A percentile compares a stretch with the other conserved stretches of the same genome.
Conservation (phyloP, 2,888 invertebrate species). For the Parnassius glacialis region DNA sequence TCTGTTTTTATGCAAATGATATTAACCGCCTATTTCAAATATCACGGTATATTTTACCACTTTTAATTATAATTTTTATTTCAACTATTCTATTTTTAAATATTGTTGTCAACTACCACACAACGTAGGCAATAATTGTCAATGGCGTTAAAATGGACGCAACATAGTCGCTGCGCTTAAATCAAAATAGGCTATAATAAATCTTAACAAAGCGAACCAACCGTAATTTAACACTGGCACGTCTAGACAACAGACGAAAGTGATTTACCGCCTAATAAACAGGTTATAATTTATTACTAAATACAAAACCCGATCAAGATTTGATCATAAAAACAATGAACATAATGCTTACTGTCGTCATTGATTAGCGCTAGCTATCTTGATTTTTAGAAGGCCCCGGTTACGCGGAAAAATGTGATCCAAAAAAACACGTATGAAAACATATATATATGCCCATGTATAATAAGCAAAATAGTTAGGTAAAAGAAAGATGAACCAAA, state of each 20-base stretch:
- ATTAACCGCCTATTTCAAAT: neutral
- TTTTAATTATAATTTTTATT: neutral
- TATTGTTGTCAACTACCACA: neutral
- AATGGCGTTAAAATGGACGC: constrained; percentile 27
- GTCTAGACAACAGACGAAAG: constrained; percentile 43
- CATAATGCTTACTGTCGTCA: constrained; percentile 32
- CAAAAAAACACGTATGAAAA: no score
- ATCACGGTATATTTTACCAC: neutral
- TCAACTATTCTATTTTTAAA: no score
- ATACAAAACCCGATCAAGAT: constrained; percentile 36
- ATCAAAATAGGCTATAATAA: constrained; percentile 31
- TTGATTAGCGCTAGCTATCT: constrained; percentile 26
- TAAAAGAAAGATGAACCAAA: no score
- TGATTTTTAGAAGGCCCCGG: constrained; percentile 2
- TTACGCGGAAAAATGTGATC: no score
- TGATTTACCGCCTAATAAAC: constrained; percentile 53
- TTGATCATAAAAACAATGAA: constrained; percentile 36
- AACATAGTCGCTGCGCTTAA: constrained; percentile 26
- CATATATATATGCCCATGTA: no score
- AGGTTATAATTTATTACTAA: constrained; percentile 44
- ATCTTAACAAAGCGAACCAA: constrained; percentile 41
- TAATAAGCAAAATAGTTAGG: no score
- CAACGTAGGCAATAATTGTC: constrained; percentile 26
- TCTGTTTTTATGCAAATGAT: neutral
- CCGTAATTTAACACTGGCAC: constrained; percentile 50